Percentiles rank a stretch among this genome's conserved stretches.
These are phyloP conservation scores for Cathartes aura DNA, from an alignment of 2,113 vertebrate genomes.

Conservation along the genomic window DNA sequence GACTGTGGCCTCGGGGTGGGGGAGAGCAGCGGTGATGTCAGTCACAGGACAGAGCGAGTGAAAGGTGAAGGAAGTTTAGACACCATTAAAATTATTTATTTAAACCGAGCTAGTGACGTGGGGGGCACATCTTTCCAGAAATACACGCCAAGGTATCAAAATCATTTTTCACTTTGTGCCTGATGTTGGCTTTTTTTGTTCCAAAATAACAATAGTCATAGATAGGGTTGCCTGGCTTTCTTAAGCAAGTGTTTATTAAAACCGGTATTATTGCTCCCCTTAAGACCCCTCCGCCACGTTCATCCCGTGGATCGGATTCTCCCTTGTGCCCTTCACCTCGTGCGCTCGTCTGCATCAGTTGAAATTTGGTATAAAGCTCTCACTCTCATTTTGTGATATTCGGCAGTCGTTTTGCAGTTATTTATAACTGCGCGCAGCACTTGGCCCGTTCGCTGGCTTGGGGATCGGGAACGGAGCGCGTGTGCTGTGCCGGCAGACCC, in stretches of 20 bases:
- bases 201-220: background rate
- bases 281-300: fast-evolving
- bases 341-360: fast-evolving
- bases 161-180: background rate
- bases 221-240: background rate
- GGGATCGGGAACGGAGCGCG: fast-evolving
- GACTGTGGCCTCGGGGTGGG: background rate
- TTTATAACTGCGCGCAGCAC: fast-evolving
- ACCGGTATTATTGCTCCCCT: background rate
- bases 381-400: fast-evolving
- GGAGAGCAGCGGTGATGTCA: background rate
- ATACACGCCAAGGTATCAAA: background rate
- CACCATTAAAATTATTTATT: background rate
- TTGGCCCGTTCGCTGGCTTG: fast-evolving
- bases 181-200: background rate
- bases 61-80: background rate
- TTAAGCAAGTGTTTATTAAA: background rate
- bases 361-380: background rate
- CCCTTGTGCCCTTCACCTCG: background rate
- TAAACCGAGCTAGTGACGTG: background rate
- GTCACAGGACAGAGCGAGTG: background rate
- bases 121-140: background rate
- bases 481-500: fast-evolving
- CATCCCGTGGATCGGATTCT: fast-evolving
- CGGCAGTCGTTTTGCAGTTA: background rate